A percentile compares a stretch with the other conserved stretches of the same genome.
phyloP scores from a whole-genome alignment of 1,140 invertebrate species.

The Aphelinus atriplicis region DNA sequence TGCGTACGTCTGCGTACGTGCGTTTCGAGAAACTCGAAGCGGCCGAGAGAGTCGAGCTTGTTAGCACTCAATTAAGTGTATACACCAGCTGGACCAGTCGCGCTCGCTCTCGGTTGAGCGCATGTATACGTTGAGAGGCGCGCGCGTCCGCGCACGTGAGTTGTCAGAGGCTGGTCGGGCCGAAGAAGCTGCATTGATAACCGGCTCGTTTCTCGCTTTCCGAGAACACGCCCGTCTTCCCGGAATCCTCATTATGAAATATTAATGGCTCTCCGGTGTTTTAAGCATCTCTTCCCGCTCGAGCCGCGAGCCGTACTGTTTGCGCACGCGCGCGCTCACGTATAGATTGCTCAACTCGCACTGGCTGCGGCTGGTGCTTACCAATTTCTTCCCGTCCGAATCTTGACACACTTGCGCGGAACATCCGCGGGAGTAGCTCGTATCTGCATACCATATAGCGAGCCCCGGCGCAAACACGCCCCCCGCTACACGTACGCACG shows the following conservation, averaged over 20 bases:
- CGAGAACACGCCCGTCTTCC: slow-evolving; percentile 17
- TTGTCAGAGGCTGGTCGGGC: background rate
- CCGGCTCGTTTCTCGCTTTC: slow-evolving; percentile 32
- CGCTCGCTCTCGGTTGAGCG: slow-evolving; percentile 36
- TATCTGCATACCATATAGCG: too few species aligned
- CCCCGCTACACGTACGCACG: too few species aligned
- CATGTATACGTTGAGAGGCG: slow-evolving; percentile 17
- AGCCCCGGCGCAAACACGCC: too few species aligned
- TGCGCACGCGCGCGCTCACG: too few species aligned
- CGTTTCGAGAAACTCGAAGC: background rate
- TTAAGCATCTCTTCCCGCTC: background rate
- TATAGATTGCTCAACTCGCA: too few species aligned
- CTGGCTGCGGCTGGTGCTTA: too few species aligned
- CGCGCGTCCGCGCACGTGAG: background rate
- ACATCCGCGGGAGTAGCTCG: too few species aligned
- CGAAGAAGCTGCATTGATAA: slow-evolving; percentile 18
- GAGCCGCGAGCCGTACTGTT: too few species aligned
- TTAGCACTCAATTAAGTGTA: slow-evolving; percentile 59
- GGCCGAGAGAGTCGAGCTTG: slow-evolving; percentile 38
- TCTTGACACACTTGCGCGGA: too few species aligned
- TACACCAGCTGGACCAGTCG: slow-evolving; percentile 44
- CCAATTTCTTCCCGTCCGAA: too few species aligned
- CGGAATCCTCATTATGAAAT: slow-evolving; percentile 25
- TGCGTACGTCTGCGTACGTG: background rate
- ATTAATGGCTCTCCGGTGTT: background rate